phyloP scores from a whole-genome alignment of 2,888 invertebrate genomes.

The Abscondita cerata region DNA sequence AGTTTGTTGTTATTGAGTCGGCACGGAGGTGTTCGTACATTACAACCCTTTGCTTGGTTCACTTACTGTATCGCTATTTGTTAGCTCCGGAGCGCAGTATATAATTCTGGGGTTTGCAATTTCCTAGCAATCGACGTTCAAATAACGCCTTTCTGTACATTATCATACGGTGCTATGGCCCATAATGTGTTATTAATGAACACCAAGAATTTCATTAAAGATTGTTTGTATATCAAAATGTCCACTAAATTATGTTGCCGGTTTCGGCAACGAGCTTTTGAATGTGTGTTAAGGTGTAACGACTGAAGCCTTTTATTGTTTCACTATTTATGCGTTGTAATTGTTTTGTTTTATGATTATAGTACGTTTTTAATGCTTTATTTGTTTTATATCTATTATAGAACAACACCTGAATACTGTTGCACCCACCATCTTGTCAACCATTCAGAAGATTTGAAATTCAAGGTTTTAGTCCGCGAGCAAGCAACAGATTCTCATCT shows the following conservation, averaged over 20 bases:
- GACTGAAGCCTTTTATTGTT: neutral
- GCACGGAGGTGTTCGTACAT: constrained; percentile 6
- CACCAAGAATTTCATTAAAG: constrained; percentile 72
- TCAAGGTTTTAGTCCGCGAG: too few species aligned
- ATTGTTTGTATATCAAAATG: constrained; percentile 69
- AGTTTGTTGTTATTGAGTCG: neutral
- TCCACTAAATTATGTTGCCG: constrained; percentile 64
- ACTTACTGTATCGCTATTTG: constrained; percentile 30
- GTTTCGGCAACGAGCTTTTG: constrained; percentile 40
- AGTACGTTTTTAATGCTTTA: too few species aligned
- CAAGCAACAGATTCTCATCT: too few species aligned
- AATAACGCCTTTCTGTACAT: constrained; percentile 35
- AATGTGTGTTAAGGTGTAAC: constrained; percentile 15
- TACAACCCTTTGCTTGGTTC: constrained; percentile 19
- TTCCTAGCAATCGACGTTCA: constrained; percentile 34
- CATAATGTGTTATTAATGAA: constrained; percentile 72
- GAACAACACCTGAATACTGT: too few species aligned
- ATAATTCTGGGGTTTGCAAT: constrained; percentile 42
- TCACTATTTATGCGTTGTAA: too few species aligned
- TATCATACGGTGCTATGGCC: constrained; percentile 21
- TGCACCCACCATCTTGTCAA: too few species aligned
- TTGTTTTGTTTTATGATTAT: too few species aligned
- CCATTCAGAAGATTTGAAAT: too few species aligned
- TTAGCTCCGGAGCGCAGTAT: constrained; percentile 32
- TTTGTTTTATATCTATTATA: too few species aligned